Conservation (phyloP, 2,797 vertebrate genomes). For the Acanthis flammea region DNA sequence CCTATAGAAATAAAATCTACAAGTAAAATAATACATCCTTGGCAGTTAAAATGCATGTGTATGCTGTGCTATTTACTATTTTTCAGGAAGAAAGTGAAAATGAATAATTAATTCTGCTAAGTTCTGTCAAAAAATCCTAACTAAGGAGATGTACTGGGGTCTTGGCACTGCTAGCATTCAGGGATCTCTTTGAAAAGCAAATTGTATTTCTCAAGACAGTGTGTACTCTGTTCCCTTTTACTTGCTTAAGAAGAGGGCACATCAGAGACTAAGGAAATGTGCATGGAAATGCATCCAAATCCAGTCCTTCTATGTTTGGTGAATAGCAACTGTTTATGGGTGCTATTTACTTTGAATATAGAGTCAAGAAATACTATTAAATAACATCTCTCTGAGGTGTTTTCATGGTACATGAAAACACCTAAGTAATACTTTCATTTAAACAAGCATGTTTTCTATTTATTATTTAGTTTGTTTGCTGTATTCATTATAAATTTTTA, state of each 20-base stretch:
- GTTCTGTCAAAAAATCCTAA: not conserved
- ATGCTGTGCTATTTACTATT: not conserved
- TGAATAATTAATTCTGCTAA: not conserved
- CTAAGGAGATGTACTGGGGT: not conserved
- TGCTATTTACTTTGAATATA: conserved; percentile 39
- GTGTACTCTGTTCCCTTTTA: not conserved
- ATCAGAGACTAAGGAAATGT: conserved; percentile 17
- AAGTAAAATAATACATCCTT: not conserved
- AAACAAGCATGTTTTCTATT: not conserved
- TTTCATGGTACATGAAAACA: not conserved
- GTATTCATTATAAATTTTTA: not conserved
- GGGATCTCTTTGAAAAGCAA: not conserved
- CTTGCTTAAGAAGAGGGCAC: not conserved
- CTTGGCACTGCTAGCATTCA: not conserved
- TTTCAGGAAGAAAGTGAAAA: not conserved
- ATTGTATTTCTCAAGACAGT: not conserved
- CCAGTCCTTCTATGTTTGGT: not conserved
- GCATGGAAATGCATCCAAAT: conserved; percentile 11
- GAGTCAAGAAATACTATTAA: not conserved
- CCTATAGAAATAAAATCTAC: not conserved
- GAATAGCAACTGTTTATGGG: conserved; percentile 16
- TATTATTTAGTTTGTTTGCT: not conserved
- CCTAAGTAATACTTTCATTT: not conserved
- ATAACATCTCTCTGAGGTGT: not conserved
- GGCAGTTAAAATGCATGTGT: not conserved